These are phyloP conservation scores for Diceros bicornis DNA, from an alignment of 2,797 vertebrate species.

Conservation along the genomic window DNA sequence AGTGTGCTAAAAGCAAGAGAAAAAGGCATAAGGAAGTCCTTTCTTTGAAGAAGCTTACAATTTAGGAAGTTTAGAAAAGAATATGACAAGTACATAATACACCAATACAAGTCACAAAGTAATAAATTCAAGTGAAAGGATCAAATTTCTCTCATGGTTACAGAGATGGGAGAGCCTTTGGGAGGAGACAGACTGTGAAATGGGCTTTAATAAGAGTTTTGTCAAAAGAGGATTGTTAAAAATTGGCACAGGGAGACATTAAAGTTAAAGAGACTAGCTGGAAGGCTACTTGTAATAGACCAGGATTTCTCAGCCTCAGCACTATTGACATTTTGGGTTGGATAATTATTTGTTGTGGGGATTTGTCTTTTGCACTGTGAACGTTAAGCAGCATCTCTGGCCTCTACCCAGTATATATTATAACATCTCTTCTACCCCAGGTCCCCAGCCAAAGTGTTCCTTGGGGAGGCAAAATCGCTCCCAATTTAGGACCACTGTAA, in stretches of 20 bases:
- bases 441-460: not conserved
- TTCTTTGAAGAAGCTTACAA: slow-evolving; percentile 1
- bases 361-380: not conserved
- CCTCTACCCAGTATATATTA: not conserved
- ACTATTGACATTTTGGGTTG: not conserved
- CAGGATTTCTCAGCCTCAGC: not conserved
- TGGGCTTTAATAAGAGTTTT: not conserved
- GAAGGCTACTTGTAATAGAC: not conserved
- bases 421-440: not conserved
- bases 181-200: not conserved
- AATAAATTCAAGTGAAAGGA: not conserved
- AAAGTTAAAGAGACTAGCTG: slow-evolving; percentile 6
- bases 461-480: not conserved
- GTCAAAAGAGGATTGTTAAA: not conserved
- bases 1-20: not conserved
- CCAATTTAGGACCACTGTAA: not conserved
- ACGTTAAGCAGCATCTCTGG: slow-evolving; percentile 28
- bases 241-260: not conserved
- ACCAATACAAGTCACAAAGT: not conserved
- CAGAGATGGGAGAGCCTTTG: not conserved
- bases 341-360: not conserved
- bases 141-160: not conserved
- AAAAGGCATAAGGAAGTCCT: not conserved
- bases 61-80: not conserved
- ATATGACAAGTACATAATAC: not conserved